These are phyloP conservation scores for Osedax fenrisi DNA, from an alignment of 2,888 invertebrate species.

Conservation along the genomic window DNA sequence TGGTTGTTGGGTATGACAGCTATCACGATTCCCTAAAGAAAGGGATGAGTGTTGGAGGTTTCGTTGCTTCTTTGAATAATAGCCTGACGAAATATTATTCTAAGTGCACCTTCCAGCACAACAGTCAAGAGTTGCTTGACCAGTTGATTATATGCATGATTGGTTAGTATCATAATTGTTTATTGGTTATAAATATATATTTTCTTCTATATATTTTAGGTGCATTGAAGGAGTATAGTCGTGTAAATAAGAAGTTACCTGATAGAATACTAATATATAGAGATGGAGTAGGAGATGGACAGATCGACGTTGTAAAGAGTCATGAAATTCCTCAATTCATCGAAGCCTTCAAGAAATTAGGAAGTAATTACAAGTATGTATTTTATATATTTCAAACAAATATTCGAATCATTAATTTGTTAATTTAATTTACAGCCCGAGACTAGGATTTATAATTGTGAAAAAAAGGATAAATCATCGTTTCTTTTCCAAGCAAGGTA, in stretches of 20 bases:
- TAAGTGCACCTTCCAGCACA: conserved; percentile 62
- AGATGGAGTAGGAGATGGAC: conserved; percentile 63
- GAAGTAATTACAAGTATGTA: conserved; percentile 39
- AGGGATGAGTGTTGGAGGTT: conserved; percentile 64
- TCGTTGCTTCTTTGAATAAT: conserved; percentile 68
- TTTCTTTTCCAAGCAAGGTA: conserved; percentile 55
- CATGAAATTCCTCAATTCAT: conserved; percentile 46
- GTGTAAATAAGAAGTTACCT: conserved; percentile 63
- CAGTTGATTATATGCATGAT: too few relatives aligned
- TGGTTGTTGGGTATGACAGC: conserved; percentile 76
- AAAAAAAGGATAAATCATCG: conserved; percentile 80
- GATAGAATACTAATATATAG: conserved; percentile 72
- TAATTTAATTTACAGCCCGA: conserved; percentile 59
- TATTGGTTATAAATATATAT: too few relatives aligned
- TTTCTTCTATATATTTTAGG: too few relatives aligned
- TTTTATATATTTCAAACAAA: too few relatives aligned
- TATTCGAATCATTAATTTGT: too few relatives aligned
- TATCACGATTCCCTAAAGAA: conserved; percentile 62
- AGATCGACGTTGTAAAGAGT: conserved; percentile 43
- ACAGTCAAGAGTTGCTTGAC: conserved; percentile 67
- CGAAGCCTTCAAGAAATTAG: conserved; percentile 40
- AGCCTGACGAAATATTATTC: conserved; percentile 60
- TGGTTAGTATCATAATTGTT: too few relatives aligned
- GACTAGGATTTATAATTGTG: conserved; percentile 68
- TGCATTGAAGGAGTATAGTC: too few relatives aligned